phyloP scores from a whole-genome alignment of 2,797 vertebrate genomes.

The Pangasius larnaudii region DNA sequence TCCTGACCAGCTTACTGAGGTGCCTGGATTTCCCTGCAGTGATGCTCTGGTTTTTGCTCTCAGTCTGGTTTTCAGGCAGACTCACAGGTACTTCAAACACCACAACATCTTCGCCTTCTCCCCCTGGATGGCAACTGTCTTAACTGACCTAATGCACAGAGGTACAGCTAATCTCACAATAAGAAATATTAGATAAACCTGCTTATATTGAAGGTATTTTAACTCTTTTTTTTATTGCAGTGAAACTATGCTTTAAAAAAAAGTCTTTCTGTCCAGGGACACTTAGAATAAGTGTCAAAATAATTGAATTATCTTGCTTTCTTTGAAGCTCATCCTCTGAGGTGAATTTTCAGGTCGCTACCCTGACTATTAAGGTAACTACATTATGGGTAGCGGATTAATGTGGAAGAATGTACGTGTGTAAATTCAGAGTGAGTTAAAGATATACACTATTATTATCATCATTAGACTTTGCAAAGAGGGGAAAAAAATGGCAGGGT shows the following conservation, averaged over 20 bases:
- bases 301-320: neutral
- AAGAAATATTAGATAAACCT: neutral
- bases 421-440: neutral
- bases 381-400: neutral
- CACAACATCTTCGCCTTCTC: neutral
- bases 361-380: neutral
- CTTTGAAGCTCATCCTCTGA: neutral
- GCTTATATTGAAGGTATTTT: neutral
- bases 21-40: too few relatives aligned
- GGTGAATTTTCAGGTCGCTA: neutral
- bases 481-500: neutral
- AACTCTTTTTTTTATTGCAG: neutral
- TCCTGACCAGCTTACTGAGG: neutral
- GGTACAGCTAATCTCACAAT: neutral
- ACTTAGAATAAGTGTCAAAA: neutral
- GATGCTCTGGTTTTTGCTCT: neutral
- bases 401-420: neutral
- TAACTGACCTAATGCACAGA: neutral
- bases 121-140: neutral
- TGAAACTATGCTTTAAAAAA: neutral
- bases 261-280: neutral
- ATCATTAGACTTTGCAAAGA: neutral
- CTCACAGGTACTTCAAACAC: too few relatives aligned
- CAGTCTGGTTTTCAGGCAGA: neutral
- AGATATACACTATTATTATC: neutral